A percentile compares a stretch with the other conserved stretches of the same genome.
Conservation (phyloP, 2,113 vertebrate genomes). For the Eublepharis macularius region DNA sequence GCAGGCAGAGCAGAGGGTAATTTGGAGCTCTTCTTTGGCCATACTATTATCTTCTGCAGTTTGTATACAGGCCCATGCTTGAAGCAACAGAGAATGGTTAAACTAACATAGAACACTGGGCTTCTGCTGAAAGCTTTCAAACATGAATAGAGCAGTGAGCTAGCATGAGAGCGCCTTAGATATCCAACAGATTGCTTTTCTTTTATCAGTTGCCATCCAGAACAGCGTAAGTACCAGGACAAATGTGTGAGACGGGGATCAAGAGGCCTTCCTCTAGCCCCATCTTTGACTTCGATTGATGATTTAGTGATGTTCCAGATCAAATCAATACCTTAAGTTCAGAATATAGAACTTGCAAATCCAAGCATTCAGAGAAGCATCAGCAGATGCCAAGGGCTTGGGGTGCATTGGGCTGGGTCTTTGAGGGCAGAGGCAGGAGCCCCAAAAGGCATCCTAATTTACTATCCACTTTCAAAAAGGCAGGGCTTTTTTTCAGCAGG, state of each 20-base stretch:
- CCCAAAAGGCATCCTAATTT: neutral
- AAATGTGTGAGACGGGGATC: rapidly evolving
- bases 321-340: neutral
- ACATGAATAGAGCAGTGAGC: rapidly evolving
- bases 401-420: rapidly evolving
- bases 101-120: rapidly evolving
- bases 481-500: too few relatives aligned
- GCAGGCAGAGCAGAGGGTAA: neutral
- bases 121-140: neutral
- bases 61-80: rapidly evolving
- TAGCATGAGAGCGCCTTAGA: rapidly evolving
- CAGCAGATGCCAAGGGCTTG: rapidly evolving
- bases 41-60: neutral
- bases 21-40: neutral
- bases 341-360: neutral
- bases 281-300: rapidly evolving
- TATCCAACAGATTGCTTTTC: rapidly evolving
- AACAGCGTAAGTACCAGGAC: rapidly evolving
- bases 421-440: rapidly evolving
- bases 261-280: rapidly evolving
- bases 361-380: neutral
- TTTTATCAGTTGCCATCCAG: rapidly evolving
- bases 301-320: neutral
- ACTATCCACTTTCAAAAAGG: neutral
- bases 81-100: neutral